These are phyloP conservation scores for Tor tambroides DNA, from an alignment of 2,113 vertebrate genomes.

Conservation along the genomic window DNA sequence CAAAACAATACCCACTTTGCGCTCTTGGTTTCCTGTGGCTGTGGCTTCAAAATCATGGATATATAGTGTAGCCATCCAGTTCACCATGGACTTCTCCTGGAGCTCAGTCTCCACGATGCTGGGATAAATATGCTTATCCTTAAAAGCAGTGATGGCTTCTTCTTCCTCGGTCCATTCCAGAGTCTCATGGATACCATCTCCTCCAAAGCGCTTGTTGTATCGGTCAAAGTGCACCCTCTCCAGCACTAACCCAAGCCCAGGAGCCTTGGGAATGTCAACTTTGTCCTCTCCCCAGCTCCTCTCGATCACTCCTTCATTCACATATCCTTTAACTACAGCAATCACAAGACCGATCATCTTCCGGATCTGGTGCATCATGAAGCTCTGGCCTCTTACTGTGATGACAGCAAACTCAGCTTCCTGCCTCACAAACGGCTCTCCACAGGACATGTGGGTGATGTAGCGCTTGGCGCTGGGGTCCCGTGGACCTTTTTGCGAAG, in stretches of 20 bases:
- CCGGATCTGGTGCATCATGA: slow-evolving; percentile 97
- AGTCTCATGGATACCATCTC: slow-evolving; percentile 88
- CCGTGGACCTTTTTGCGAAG: slow-evolving; percentile 90
- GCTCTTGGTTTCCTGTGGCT: slow-evolving; percentile 53
- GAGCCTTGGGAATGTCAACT: slow-evolving; percentile 93
- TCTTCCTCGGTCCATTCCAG: slow-evolving; percentile 88
- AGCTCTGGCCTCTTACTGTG: slow-evolving; percentile 93
- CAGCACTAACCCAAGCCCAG: slow-evolving; percentile 90
- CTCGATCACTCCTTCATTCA: slow-evolving; percentile 78
- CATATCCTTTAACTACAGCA: slow-evolving; percentile 88
- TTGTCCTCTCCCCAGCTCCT: slow-evolving; percentile 90
- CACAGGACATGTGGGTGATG: slow-evolving; percentile 90
- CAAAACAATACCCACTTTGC: slow-evolving; percentile 50
- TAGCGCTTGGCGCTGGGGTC: slow-evolving; percentile 95
- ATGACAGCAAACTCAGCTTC: slow-evolving; percentile 87
- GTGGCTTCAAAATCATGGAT: slow-evolving; percentile 88
- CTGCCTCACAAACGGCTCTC: slow-evolving; percentile 82
- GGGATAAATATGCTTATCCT: slow-evolving; percentile 91
- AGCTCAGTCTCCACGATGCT: slow-evolving; percentile 89
- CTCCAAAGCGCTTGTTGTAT: slow-evolving; percentile 92
- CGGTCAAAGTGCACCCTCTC: slow-evolving; percentile 94
- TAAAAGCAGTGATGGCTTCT: slow-evolving; percentile 82
- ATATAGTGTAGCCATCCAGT: slow-evolving; percentile 88
- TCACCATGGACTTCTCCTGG: slow-evolving; percentile 89
- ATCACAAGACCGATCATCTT: slow-evolving; percentile 98